A percentile compares a stretch with the other conserved stretches of the same genome.
These are phyloP conservation scores for Micrasema minimum DNA, from an alignment of 1,140 invertebrate genomes.

Conservation along the genomic window DNA sequence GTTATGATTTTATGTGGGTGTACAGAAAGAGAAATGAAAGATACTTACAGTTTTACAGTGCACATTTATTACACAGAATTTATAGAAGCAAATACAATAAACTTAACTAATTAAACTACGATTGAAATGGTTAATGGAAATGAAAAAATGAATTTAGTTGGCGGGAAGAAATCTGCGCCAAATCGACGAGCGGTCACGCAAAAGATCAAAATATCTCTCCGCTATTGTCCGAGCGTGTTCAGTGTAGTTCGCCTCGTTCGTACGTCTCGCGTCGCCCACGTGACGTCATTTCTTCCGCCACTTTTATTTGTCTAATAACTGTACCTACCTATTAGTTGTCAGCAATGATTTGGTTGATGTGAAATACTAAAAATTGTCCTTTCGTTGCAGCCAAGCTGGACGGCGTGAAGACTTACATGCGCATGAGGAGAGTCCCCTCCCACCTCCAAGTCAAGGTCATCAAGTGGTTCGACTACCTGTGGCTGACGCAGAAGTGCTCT, in stretches of 20 bases:
- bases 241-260: background rate
- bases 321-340: background rate
- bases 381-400: slow-evolving; percentile 92
- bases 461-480: slow-evolving; percentile 99
- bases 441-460: slow-evolving; percentile 98
- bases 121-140: too few relatives aligned
- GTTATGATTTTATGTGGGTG: too few relatives aligned
- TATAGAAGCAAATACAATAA: too few relatives aligned
- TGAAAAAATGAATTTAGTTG: too few relatives aligned
- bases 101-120: too few relatives aligned
- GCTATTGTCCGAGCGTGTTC: too few relatives aligned
- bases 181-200: too few relatives aligned
- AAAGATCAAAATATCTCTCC: too few relatives aligned
- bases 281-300: background rate
- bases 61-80: too few relatives aligned
- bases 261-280: too few relatives aligned
- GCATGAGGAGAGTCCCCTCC: slow-evolving; percentile 92
- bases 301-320: background rate
- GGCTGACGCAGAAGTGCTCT: slow-evolving; percentile 98
- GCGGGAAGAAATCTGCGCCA: too few relatives aligned
- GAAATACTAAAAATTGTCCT: background rate
- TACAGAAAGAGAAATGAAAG: background rate
- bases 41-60: too few relatives aligned
- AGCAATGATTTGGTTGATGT: background rate
- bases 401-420: slow-evolving; percentile 98